A percentile compares a stretch with the other conserved stretches of the same genome.
phyloP scores from a whole-genome alignment of 1,140 invertebrate genomes.

The Lasioglossum baleicum region DNA sequence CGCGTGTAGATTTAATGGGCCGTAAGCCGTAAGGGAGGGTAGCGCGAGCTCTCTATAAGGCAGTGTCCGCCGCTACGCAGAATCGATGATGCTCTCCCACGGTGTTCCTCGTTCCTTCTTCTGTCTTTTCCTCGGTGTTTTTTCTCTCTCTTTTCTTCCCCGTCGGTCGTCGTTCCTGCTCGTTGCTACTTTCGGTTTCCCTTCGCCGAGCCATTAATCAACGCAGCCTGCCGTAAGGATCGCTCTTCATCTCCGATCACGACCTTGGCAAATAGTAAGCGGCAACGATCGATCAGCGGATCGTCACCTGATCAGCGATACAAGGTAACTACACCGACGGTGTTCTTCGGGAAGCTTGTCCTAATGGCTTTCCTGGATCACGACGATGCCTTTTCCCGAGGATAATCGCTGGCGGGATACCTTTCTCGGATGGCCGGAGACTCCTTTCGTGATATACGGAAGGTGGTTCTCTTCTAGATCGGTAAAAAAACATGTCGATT shows the following conservation, averaged over 20 bases:
- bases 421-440: conserved; percentile 16
- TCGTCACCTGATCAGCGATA: conserved; percentile 43
- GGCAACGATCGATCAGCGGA: conserved; percentile 33
- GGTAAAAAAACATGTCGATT: background rate
- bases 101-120: conserved; percentile 8
- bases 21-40: conserved; percentile 55
- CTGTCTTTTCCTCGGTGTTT: background rate
- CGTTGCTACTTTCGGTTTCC: background rate
- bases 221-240: conserved; percentile 23
- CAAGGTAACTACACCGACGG: background rate
- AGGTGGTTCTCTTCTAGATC: background rate
- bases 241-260: conserved; percentile 26
- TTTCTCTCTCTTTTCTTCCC: background rate
- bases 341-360: background rate
- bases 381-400: conserved; percentile 1
- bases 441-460: conserved; percentile 34
- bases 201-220: conserved; percentile 39
- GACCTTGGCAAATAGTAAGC: conserved; percentile 32
- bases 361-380: conserved; percentile 17
- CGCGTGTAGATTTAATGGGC: conserved; percentile 52
- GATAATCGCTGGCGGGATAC: conserved; percentile 21
- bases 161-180: too few relatives aligned
- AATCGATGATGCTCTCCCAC: conserved; percentile 52
- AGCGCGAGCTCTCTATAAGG: conserved; percentile 40
- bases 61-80: conserved; percentile 23